These are phyloP conservation scores for Zonitis immaculata DNA, from an alignment of 2,888 invertebrate genomes.

Conservation along the genomic window DNA sequence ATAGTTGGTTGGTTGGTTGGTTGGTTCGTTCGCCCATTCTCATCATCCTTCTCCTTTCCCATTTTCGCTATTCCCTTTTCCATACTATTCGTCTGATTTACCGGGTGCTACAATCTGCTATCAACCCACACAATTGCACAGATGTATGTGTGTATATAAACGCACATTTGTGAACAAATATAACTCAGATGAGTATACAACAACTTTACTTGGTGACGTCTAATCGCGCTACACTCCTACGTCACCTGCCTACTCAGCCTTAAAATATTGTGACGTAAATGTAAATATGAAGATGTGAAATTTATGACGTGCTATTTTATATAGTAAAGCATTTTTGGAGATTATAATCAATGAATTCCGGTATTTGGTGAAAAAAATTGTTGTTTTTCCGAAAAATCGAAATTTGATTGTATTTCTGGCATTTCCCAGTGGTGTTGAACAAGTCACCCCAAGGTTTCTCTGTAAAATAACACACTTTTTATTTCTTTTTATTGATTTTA, in stretches of 20 bases:
- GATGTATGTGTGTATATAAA: too few species aligned
- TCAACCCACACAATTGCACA: slow-evolving; percentile 24
- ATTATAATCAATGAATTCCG: too few species aligned
- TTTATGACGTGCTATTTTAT: slow-evolving; percentile 10
- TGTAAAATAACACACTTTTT: too few species aligned
- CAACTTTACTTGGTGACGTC: slow-evolving; percentile 17
- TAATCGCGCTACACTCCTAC: slow-evolving; percentile 22
- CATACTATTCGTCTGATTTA: slow-evolving; percentile 35
- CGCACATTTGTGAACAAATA: neutral
- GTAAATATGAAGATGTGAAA: slow-evolving; percentile 25
- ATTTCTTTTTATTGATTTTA: too few species aligned
- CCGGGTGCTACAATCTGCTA: slow-evolving; percentile 34
- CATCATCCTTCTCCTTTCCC: slow-evolving; percentile 34
- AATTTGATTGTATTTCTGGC: too few species aligned
- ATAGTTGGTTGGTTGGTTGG: too few species aligned
- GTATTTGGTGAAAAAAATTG: too few species aligned
- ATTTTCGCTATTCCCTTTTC: slow-evolving; percentile 33
- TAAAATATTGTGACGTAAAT: slow-evolving; percentile 29
- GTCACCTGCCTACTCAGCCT: slow-evolving; percentile 25
- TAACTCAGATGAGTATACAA: neutral
- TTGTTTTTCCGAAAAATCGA: too few species aligned
- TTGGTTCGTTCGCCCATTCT: slow-evolving; percentile 26
- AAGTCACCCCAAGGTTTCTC: too few species aligned
- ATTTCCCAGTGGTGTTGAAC: too few species aligned
- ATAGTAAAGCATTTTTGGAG: too few species aligned